A percentile compares a stretch with the other conserved stretches of the same genome.
These are phyloP conservation scores for Plumapathes pennacea DNA, from an alignment of 92 coral and sea anemone species.

Conservation along the genomic window DNA sequence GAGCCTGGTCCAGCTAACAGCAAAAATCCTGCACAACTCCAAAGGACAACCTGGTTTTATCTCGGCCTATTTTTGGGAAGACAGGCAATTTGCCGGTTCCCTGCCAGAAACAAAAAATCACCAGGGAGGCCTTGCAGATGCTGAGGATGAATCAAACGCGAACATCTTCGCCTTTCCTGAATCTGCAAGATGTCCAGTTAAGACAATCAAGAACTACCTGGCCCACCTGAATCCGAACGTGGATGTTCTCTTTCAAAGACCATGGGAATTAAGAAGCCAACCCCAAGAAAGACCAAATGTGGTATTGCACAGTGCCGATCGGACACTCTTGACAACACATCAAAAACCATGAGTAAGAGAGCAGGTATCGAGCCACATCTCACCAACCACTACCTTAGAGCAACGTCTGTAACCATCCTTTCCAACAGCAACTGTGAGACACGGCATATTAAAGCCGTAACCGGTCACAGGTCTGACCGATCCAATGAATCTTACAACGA, in stretches of 20 bases:
- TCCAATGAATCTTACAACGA: constrained; percentile 42
- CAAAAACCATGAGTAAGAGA: constrained; percentile 12
- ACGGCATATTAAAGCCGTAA: constrained; percentile 20
- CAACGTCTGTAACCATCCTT: constrained; percentile 39
- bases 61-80: constrained; percentile 9
- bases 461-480: constrained; percentile 46
- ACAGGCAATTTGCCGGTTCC: no score
- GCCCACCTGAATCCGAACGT: constrained; percentile 25
- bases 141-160: constrained; percentile 43
- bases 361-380: constrained; percentile 46
- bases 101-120: constrained; percentile 40
- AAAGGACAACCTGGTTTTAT: constrained; percentile 34
- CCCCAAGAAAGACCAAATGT: constrained; percentile 12
- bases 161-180: constrained; percentile 39
- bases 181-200: constrained; percentile 40
- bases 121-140: constrained; percentile 37
- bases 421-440: constrained; percentile 32
- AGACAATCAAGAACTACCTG: constrained; percentile 28
- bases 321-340: constrained; percentile 38
- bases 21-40: constrained; percentile 40
- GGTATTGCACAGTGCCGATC: constrained; percentile 41
- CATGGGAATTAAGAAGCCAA: constrained; percentile 8
- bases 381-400: constrained; percentile 55
- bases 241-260: constrained; percentile 49
- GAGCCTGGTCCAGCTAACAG: constrained; percentile 62